These are phyloP conservation scores for Xerus inauris DNA, from an alignment of 2,113 vertebrate species.

Conservation along the genomic window DNA sequence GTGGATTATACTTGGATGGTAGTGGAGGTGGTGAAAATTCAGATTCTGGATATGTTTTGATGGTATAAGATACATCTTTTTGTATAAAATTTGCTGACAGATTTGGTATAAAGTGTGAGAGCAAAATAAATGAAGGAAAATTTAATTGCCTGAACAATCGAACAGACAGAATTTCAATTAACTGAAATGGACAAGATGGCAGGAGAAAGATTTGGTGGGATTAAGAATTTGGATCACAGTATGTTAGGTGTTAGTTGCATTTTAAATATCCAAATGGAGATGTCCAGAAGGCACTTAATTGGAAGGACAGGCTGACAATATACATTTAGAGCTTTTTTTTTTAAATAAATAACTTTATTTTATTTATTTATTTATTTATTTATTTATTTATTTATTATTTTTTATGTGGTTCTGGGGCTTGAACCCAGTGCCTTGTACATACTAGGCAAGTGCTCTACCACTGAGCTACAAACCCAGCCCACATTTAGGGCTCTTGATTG, in stretches of 20 bases:
- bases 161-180: neutral
- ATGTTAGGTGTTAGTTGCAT: neutral
- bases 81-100: neutral
- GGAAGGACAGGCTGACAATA: neutral
- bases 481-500: neutral
- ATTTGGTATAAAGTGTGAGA: neutral
- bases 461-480: no score
- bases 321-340: neutral
- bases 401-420: no score
- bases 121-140: slow-evolving; percentile 5
- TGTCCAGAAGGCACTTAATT: neutral
- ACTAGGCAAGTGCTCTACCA: no score
- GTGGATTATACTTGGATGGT: neutral
- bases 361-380: no score
- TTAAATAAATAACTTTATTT: no score
- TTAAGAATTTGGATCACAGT: slow-evolving; percentile 9
- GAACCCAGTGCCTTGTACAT: no score
- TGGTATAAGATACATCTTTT: no score
- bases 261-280: neutral
- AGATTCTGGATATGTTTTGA: slow-evolving; percentile 37
- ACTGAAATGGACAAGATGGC: neutral
- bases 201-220: neutral
- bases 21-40: neutral
- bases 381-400: no score
- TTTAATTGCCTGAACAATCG: neutral